A percentile compares a stretch with the other conserved stretches of the same genome.
Conservation (phyloP, 2,888 invertebrate species). For the Oegoconia quadripuncta region DNA sequence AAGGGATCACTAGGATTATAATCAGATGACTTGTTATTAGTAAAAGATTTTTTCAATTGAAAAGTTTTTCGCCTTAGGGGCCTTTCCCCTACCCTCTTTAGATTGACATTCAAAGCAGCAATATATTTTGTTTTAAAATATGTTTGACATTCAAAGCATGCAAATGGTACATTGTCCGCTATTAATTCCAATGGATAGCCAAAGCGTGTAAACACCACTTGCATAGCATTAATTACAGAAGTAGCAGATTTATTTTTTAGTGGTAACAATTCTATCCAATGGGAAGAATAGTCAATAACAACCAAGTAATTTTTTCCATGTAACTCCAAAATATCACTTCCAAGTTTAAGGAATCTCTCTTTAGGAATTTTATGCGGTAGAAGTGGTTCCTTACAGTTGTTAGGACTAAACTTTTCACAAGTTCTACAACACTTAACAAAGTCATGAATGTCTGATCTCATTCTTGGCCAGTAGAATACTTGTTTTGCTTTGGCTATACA, state of each 20-base stretch:
- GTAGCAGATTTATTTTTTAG: constrained; percentile 3
- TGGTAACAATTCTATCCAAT: constrained; percentile 8
- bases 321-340: constrained; percentile 7
- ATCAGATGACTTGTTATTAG: no score
- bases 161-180: constrained; percentile 12
- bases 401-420: constrained; percentile 14
- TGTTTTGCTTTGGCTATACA: constrained; percentile 4
- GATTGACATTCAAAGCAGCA: no score
- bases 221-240: constrained; percentile 8
- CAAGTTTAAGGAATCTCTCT: constrained; percentile 9
- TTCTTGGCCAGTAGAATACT: constrained; percentile 4
- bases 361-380: constrained; percentile 13
- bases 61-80: no score
- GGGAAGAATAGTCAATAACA: constrained; percentile 7
- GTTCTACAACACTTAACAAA: constrained; percentile 9
- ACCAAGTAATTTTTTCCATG: constrained; percentile 3
- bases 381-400: constrained; percentile 6
- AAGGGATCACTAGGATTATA: no score
- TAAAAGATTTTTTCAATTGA: no score
- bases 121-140: constrained; percentile 14
- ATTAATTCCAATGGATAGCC: constrained; percentile 8
- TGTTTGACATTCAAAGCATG: constrained; percentile 11
- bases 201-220: constrained; percentile 6
- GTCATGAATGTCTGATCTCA: constrained; percentile 3
- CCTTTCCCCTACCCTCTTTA: no score